phyloP scores from a whole-genome alignment of 2,113 vertebrate genomes.

The Steatornis caripensis region DNA sequence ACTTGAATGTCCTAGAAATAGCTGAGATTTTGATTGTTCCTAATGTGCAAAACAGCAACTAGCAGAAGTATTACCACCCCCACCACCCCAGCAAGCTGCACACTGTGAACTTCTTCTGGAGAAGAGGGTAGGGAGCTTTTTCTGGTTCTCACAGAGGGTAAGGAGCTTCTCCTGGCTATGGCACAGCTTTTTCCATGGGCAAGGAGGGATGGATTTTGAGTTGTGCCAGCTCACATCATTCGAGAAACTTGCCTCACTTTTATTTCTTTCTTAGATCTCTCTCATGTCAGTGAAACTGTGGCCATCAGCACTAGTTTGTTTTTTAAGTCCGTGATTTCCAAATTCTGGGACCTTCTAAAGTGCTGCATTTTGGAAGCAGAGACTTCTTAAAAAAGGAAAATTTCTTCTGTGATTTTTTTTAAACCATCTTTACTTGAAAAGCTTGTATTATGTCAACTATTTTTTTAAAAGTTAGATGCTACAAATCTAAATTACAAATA shows the following conservation, averaged over 20 bases:
- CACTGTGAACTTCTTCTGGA: not conserved
- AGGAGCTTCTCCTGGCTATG: not conserved
- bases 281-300: not conserved
- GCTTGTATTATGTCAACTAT: not conserved
- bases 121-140: not conserved
- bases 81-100: not conserved
- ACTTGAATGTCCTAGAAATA: not conserved
- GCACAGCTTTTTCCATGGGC: not conserved
- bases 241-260: not conserved
- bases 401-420: not conserved
- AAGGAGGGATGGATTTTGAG: not conserved
- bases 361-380: not conserved
- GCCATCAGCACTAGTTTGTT: not conserved
- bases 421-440: not conserved
- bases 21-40: not conserved
- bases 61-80: not conserved
- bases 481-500: not conserved
- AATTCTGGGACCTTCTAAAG: not conserved
- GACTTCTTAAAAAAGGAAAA: not conserved
- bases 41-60: not conserved
- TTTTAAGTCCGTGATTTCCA: not conserved
- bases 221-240: accelerated
- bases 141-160: not conserved
- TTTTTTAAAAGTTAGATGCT: not conserved
- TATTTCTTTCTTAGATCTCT: not conserved